phyloP scores from a whole-genome alignment of 2,113 vertebrate species.

The Merops nubicus region DNA sequence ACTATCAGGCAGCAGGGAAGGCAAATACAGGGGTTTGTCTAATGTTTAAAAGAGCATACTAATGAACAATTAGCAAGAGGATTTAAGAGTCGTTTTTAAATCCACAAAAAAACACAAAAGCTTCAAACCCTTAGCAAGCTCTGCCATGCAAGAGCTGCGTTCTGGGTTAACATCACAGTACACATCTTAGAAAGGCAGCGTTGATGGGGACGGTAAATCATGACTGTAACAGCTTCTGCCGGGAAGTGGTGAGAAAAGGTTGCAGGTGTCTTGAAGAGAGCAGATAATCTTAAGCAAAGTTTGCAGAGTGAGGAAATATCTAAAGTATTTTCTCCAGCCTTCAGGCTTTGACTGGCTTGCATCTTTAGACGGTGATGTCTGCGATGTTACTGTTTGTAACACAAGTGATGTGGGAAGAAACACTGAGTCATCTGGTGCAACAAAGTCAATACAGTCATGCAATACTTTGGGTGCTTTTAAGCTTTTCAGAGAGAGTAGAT shows the following conservation, averaged over 20 bases:
- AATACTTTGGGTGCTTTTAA: not conserved
- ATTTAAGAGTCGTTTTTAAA: constrained; percentile 16
- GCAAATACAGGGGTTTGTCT: constrained; percentile 52
- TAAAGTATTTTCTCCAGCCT: not conserved
- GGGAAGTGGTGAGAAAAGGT: not conserved
- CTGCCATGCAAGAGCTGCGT: not conserved
- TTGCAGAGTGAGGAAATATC: not conserved
- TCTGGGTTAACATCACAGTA: not conserved
- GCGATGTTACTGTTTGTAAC: not conserved
- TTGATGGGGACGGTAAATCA: not conserved
- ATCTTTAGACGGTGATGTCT: not conserved
- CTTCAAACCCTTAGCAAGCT: not conserved
- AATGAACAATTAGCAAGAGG: constrained; percentile 39
- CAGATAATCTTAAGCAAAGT: not conserved
- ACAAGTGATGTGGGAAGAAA: not conserved
- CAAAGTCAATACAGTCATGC: not conserved
- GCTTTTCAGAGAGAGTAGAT: not conserved
- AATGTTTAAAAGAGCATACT: constrained; percentile 39
- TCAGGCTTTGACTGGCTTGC: accelerated
- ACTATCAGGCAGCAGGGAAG: not conserved
- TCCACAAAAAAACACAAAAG: not conserved
- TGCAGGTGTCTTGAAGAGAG: not conserved
- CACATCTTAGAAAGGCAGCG: not conserved
- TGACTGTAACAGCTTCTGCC: not conserved
- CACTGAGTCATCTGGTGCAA: not conserved